Percentiles rank a stretch among this genome's conserved stretches.
Evolutionary conservation across 2,888 invertebrate species (phyloP).

Genomic region (Isotomurus palustris): DNA sequence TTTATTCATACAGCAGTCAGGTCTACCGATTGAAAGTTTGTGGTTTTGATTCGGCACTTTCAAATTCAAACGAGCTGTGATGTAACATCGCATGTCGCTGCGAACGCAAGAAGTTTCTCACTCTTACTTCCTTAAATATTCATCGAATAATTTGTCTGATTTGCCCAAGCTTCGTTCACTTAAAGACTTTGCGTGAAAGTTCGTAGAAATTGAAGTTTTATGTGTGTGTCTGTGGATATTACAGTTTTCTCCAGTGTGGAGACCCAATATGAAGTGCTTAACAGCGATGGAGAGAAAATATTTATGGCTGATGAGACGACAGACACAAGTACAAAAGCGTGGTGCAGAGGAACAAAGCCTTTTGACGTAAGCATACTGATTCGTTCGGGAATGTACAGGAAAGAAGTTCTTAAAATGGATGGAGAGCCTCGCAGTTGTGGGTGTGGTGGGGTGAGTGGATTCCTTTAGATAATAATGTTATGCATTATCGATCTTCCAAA

Average conservation of each 20-base stretch:
- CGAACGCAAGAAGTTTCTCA: no score
- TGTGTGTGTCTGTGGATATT: no score
- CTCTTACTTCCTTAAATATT: not conserved
- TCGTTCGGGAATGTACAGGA: constrained; percentile 37
- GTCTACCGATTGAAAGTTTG: constrained; percentile 41
- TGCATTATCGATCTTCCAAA: not conserved
- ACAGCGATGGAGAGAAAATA: constrained; percentile 37
- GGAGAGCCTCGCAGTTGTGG: constrained; percentile 39
- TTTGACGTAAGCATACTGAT: constrained; percentile 39
- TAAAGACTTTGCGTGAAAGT: no score
- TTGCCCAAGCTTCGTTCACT: no score
- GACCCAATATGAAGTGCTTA: constrained; percentile 35
- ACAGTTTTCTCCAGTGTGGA: constrained; percentile 38
- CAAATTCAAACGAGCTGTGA: not conserved
- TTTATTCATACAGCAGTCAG: constrained; percentile 40
- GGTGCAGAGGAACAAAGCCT: constrained; percentile 36
- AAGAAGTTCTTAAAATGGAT: constrained; percentile 39
- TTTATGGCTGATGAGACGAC: constrained; percentile 41
- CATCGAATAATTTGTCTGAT: no score
- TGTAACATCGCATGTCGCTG: not conserved
- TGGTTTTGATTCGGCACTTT: no score
- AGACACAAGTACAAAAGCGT: constrained; percentile 39
- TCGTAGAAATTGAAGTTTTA: constrained; percentile 11
- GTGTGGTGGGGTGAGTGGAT: constrained; percentile 34
- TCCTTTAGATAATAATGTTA: no score